Evolutionary conservation across 2,888 invertebrate species (phyloP), one percentile per base, ranked within the genome.

Genomic region (Callinectes sapidus): DNA sequence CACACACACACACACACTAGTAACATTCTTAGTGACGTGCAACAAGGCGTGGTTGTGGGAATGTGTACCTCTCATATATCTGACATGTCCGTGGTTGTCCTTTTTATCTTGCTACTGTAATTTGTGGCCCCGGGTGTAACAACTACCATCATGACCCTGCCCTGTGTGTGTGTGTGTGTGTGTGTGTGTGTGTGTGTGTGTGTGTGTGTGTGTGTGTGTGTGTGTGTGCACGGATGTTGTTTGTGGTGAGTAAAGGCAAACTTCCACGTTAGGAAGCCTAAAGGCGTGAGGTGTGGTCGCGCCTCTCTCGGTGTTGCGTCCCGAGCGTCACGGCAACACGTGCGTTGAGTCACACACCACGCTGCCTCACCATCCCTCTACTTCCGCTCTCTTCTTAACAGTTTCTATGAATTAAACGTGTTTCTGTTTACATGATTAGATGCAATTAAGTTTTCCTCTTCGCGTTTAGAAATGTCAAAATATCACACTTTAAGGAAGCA

Each of bases 101-200:
- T 61, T 61, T 61, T 5, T 18, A 0, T 1, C 5, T 13, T 61
- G 23, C 6, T 18, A 23, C 23, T 61, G 61, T 61, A 23, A 61
- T 61, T 16, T 23, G 61, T 61, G 23, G 23, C 6, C 61, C 61
- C 3, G 61, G 23, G 61, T 61, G 61, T 23, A 2, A 61, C 23
- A 23, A 3, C 18, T 18, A 61, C 23, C 61, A 18, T 61, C 1
- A 23, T 61, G 23, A 61, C 61, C 61, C 16, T n/a, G n/a, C n/a
- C n/a, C n/a, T 89, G 28, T 89, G 23, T 89, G 14, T 89, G 35
- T 89, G 35, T 89, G 16, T 89, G 8, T 89, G 6, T 61, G 32
- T 89, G 18, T 66, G 5, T 89, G 23, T 66, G 23, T 55, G 39
- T 89, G 23, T 89, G 23, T 89, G 39, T 66, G 39, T 89, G 23